Base-by-base conservation (phyloP, 2,113 vertebrate species). In the Atlantisia rogersi region DNA sequence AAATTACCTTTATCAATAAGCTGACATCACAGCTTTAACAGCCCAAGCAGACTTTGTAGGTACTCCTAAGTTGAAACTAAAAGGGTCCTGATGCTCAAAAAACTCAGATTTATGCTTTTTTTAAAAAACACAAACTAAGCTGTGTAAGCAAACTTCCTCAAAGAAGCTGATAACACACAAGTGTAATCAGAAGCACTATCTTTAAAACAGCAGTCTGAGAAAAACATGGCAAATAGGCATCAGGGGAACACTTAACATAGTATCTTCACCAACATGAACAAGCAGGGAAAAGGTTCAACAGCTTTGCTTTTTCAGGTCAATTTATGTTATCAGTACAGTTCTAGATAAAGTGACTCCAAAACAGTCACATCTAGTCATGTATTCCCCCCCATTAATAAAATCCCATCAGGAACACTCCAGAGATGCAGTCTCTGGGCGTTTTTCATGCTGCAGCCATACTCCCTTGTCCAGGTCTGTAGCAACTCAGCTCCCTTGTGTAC, bases 1-100 rank as follows among this genome's bases (percentile, higher is more conserved):
- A 42, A 22, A 56, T 90, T 88, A 95, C 65, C 75, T 95, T 94
- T 69, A 65, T 71, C 86, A 81, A 67, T 65, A 86, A 96, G 74
- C 31, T 79, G 78, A 50, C 59, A 69, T 35, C 75, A 88, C 15
- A 86, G 75, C n/a, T 88, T 32, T 65, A 59, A 74, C 37, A 73
- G n/a, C 19, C 50, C 0, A 0, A 26, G 25, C 3, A 74, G 42
- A 12, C 39, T 73, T 12, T 42, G 75, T 12, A 73, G 15, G 46
- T 35, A 60, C 20, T 32, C 31, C 2, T 18, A 35, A 79, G 21
- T 1, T 69, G 29, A 29, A 91, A 74, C 63, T 12, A 24, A 18
- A 44, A 82, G 5, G 6, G 15, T 50, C 9, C 15, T 0, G 2
- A 71, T 21, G 77, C 1, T 42, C 42, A n/a, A 29, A 60, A 32